phyloP scores from a whole-genome alignment of 2,797 vertebrate species.

The Chiropotes sagulatus region DNA sequence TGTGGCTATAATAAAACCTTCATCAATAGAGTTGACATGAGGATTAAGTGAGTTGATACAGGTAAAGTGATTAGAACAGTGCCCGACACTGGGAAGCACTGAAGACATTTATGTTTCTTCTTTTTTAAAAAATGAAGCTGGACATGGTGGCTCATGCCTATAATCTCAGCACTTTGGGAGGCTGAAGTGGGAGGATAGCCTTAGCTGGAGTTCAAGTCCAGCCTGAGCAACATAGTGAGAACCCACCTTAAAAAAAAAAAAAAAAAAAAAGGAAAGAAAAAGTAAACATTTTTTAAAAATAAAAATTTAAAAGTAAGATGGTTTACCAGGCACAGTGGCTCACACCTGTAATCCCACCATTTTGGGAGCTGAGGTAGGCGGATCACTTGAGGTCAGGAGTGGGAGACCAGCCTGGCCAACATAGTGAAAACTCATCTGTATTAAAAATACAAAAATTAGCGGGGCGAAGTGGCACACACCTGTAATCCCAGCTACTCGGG shows the following conservation, averaged over 20 bases:
- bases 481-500: neutral
- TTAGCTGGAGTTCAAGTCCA: too few relatives aligned
- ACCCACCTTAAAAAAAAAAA: too few relatives aligned
- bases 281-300: neutral
- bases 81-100: neutral
- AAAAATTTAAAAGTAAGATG: neutral
- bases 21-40: neutral
- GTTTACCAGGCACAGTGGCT: neutral
- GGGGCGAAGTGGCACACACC: fast-evolving
- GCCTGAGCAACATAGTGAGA: too few relatives aligned
- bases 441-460: neutral
- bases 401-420: neutral
- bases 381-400: neutral
- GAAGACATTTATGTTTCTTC: neutral
- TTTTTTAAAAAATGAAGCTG: neutral
- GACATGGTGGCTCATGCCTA: neutral
- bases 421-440: neutral
- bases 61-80: neutral
- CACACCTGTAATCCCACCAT: neutral
- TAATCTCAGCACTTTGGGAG: neutral
- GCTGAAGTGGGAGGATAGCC: too few relatives aligned
- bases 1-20: neutral
- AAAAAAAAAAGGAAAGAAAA: neutral
- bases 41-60: neutral
- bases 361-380: neutral